These are phyloP conservation scores for Zaprionus camerounensis DNA, from an alignment of 1,140 invertebrate genomes.

Conservation along the genomic window DNA sequence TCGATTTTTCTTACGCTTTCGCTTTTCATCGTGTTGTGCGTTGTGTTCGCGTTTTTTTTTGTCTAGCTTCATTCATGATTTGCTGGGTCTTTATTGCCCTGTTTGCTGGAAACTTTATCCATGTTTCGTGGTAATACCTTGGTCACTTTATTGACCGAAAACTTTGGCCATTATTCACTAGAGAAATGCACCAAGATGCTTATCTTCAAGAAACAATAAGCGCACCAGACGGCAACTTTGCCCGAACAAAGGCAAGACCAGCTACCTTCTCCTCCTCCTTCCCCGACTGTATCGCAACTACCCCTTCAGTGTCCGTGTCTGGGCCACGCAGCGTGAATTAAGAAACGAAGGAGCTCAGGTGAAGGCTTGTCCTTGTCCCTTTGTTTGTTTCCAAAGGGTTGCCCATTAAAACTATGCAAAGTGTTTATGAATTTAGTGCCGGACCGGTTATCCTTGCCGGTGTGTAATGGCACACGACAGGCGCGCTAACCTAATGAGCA, in stretches of 20 bases:
- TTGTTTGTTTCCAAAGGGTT: conserved; percentile 63
- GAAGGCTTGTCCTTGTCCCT: conserved; percentile 49
- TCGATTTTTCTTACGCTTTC: conserved; percentile 60
- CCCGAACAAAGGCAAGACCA: conserved; percentile 48
- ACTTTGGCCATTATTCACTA: conserved; percentile 60
- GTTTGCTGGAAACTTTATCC: conserved; percentile 17
- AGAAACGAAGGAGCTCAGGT: conserved; percentile 55
- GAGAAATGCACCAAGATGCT: conserved; percentile 48
- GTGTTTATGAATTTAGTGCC: conserved; percentile 81
- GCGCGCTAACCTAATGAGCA: conserved; percentile 66
- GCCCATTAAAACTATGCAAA: conserved; percentile 72
- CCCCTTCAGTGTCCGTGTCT: conserved; percentile 12
- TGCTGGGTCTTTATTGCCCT: conserved; percentile 39
- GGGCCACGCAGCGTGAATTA: conserved; percentile 70
- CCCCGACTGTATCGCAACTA: background rate
- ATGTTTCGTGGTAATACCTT: conserved; percentile 19
- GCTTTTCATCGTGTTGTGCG: conserved; percentile 43
- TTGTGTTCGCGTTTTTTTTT: conserved; percentile 11
- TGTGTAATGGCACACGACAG: background rate
- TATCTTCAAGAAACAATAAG: conserved; percentile 74
- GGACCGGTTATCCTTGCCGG: conserved; percentile 37
- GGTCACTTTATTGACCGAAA: conserved; percentile 57
- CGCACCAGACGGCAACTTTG: conserved; percentile 40
- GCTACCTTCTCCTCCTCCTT: background rate
- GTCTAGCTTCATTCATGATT: conserved; percentile 75